These are phyloP conservation scores for Cyanoderma ruficeps DNA, from an alignment of 2,113 vertebrate species.

Conservation along the genomic window DNA sequence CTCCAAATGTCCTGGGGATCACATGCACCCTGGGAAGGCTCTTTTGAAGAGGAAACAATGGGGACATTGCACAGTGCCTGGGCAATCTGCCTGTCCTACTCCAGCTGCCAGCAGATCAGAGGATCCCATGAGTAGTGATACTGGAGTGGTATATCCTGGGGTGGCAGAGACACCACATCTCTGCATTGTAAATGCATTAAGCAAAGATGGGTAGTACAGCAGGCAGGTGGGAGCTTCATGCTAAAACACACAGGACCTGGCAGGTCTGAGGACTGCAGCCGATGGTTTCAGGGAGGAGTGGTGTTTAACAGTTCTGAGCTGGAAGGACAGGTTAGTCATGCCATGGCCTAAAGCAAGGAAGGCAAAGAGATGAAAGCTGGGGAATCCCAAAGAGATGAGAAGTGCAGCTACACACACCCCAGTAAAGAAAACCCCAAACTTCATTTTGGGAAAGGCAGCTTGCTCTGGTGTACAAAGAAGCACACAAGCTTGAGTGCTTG, in stretches of 20 bases:
- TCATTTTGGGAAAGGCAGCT: background rate
- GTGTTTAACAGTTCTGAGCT: background rate
- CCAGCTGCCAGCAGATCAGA: background rate
- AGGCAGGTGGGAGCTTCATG: background rate
- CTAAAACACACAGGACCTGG: background rate
- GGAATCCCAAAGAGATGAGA: conserved; percentile 18
- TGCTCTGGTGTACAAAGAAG: background rate
- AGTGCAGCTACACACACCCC: background rate
- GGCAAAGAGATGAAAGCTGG: conserved; percentile 13
- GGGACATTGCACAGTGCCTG: background rate
- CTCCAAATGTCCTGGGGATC: background rate
- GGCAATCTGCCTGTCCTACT: background rate
- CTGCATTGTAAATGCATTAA: background rate
- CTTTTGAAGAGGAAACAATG: background rate
- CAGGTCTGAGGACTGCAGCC: background rate
- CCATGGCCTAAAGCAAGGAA: conserved; percentile 29
- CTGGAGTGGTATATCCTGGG: background rate
- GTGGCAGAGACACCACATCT: background rate
- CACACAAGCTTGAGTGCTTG: background rate
- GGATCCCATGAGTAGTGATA: background rate
- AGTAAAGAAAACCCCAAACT: background rate
- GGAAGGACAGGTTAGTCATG: conserved; percentile 38
- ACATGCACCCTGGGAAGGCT: background rate
- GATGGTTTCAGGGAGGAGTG: conserved; percentile 34
- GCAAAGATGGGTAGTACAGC: background rate